Evolutionary conservation across 2,888 invertebrate genomes (phyloP).

Genomic region (Nymphalis urticae): DNA sequence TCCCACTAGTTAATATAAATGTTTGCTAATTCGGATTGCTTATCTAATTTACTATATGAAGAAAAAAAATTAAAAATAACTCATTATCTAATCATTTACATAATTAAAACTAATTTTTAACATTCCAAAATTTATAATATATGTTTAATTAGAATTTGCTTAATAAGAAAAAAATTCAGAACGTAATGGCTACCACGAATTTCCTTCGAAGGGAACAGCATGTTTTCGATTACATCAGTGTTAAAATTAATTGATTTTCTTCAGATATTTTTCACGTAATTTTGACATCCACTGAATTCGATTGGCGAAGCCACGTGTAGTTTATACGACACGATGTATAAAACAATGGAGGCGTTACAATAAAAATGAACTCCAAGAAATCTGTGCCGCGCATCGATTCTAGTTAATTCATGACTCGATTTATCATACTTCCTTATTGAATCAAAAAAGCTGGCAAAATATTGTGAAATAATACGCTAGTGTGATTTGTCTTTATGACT

Average conservation of each 20-base stretch:
- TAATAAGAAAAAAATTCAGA: too few relatives aligned
- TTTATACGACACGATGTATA: neutral
- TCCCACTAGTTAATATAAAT: neutral
- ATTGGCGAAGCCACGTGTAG: too few relatives aligned
- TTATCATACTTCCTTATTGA: conserved; percentile 19
- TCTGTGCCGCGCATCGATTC: neutral
- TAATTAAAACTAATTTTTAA: neutral
- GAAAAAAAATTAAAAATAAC: neutral
- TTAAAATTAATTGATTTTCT: too few relatives aligned
- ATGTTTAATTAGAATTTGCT: too few relatives aligned
- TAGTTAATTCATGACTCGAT: conserved; percentile 22
- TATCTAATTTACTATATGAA: neutral
- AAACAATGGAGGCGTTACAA: neutral
- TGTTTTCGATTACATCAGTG: too few relatives aligned
- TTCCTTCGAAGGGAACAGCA: too few relatives aligned
- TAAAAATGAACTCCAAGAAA: neutral
- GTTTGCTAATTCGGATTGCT: neutral
- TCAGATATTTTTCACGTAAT: neutral
- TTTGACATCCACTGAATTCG: neutral
- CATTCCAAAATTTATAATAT: too few relatives aligned
- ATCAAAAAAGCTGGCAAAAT: conserved; percentile 8
- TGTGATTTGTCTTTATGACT: conserved; percentile 35
- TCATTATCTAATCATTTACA: neutral
- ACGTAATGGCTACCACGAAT: too few relatives aligned
- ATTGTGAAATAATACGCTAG: conserved; percentile 15